Evolutionary conservation across 2,888 invertebrate species (phyloP).

Genomic region (Parnassius mnemosyne): DNA sequence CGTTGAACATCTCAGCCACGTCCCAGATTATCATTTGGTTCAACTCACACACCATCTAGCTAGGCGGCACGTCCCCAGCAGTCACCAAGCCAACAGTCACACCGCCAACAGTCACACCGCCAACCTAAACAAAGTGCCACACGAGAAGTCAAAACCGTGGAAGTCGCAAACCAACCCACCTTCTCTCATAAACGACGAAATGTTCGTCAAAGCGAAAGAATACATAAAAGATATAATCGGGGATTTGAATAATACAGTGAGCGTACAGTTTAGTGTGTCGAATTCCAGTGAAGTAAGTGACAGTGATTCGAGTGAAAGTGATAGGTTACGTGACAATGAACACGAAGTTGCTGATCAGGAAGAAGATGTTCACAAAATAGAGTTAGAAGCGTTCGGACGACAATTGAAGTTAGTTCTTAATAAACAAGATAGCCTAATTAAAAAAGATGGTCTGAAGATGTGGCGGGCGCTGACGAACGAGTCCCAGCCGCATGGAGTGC

Average conservation of each 20-base stretch:
- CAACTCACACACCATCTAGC: conserved; percentile 84
- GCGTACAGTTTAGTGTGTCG: conserved; percentile 61
- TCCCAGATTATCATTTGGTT: conserved; percentile 92
- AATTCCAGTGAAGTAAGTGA: conserved; percentile 63
- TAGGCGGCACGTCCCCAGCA: conserved; percentile 64
- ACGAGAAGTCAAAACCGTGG: conserved; percentile 60
- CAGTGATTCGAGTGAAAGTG: conserved; percentile 45
- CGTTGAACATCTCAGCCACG: conserved; percentile 87
- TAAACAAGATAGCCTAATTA: conserved; percentile 88
- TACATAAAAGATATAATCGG: conserved; percentile 68
- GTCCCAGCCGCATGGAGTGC: conserved; percentile 88
- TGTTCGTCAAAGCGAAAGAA: conserved; percentile 64
- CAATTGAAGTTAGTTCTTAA: conserved; percentile 86
- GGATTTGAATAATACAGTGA: conserved; percentile 68
- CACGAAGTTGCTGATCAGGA: conserved; percentile 59
- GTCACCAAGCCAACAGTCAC: conserved; percentile 51
- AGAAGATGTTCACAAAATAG: conserved; percentile 82
- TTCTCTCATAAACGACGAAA: conserved; percentile 68
- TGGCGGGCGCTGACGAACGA: conserved; percentile 90
- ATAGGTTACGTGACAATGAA: conserved; percentile 53
- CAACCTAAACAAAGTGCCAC: conserved; percentile 57
- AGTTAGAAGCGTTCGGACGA: conserved; percentile 90
- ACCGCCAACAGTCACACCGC: conserved; percentile 40
- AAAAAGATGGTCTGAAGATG: conserved; percentile 88
- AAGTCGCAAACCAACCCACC: conserved; percentile 59